These are phyloP conservation scores for Idaea dimidiata DNA, from an alignment of 2,888 invertebrate species.

Conservation along the genomic window DNA sequence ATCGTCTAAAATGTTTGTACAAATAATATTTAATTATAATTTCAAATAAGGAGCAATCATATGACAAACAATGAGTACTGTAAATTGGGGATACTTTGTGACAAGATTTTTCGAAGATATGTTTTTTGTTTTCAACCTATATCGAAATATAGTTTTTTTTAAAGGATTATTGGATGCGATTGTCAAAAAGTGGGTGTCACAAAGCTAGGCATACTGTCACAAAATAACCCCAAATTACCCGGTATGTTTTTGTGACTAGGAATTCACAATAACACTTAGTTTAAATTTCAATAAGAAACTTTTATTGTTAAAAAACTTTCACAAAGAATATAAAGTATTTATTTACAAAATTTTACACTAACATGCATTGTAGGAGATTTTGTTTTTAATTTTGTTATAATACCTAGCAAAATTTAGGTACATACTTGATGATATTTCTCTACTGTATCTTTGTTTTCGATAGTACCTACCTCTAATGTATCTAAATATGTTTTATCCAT, in stretches of 20 bases:
- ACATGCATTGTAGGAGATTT: not conserved
- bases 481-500: constrained; percentile 28
- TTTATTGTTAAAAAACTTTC: not conserved
- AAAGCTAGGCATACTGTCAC: no score
- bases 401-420: not conserved
- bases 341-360: not conserved
- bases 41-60: not conserved
- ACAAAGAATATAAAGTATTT: not conserved
- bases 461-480: constrained; percentile 12
- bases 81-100: no score
- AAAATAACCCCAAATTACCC: no score
- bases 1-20: not conserved
- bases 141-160: no score
- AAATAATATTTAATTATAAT: not conserved
- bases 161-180: no score
- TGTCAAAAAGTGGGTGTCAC: no score
- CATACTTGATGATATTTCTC: not conserved
- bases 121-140: no score
- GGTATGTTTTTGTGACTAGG: no score
- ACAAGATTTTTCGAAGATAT: no score
- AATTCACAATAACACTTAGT: not conserved
- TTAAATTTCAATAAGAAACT: not conserved
- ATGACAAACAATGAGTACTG: no score
- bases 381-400: not conserved
- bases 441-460: not conserved